Conservation (phyloP, 2,113 vertebrate species). For the Phylloscopus trochiloides region DNA sequence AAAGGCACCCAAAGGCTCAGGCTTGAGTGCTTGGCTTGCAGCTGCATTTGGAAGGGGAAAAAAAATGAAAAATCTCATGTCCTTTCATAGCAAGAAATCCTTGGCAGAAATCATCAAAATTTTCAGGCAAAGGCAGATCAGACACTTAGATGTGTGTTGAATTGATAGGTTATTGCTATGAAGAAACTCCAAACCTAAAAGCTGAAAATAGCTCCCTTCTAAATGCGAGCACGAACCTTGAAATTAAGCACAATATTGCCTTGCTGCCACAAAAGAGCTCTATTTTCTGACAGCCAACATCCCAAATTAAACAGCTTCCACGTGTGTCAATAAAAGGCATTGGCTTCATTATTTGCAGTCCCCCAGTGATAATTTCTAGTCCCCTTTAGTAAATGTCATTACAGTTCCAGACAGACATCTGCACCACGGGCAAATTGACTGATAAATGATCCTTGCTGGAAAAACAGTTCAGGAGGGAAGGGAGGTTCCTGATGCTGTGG, state of each 20-base stretch:
- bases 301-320: slow-evolving; percentile 53
- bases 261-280: slow-evolving; percentile 1
- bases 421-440: neutral
- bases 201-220: neutral
- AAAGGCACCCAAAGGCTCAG: neutral
- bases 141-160: neutral
- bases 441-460: neutral
- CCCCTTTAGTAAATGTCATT: slow-evolving; percentile 41
- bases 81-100: neutral
- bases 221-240: neutral
- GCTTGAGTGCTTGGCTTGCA: neutral
- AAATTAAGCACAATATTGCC: slow-evolving; percentile 1
- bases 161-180: neutral
- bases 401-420: slow-evolving; percentile 30
- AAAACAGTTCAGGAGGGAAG: fast-evolving
- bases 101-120: neutral
- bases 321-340: slow-evolving; percentile 38
- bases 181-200: neutral
- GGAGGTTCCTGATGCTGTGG: neutral
- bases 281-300: slow-evolving; percentile 41
- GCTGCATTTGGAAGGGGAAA: neutral
- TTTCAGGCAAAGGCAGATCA: neutral
- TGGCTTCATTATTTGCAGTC: slow-evolving; percentile 50
- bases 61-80: neutral
- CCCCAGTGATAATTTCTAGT: slow-evolving; percentile 27